Percentiles rank a stretch among this genome's conserved stretches.
These are phyloP conservation scores for Drosophila austrosaltans DNA, from an alignment of 2,888 invertebrate species.

Conservation along the genomic window DNA sequence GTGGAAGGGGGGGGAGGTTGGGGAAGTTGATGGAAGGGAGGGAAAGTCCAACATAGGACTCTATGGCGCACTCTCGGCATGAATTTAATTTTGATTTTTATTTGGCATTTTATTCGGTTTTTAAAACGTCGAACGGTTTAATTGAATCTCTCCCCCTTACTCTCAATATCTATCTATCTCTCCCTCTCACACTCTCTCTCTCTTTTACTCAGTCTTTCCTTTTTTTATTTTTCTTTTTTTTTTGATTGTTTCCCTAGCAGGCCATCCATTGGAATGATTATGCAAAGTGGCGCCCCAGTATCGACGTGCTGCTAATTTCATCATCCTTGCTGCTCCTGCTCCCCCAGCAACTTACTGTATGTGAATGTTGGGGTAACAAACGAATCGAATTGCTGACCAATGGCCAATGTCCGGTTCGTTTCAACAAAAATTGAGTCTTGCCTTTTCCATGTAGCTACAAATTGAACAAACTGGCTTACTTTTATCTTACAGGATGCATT, in stretches of 20 bases:
- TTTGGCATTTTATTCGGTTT: conserved; percentile 65
- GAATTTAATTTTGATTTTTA: conserved; percentile 78
- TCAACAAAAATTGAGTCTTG: conserved; percentile 24
- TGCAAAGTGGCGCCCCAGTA: conserved; percentile 33
- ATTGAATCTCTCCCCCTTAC: conserved; percentile 58
- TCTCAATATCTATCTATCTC: conserved; percentile 14
- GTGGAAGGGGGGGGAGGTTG: not conserved
- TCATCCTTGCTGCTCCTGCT: conserved; percentile 14
- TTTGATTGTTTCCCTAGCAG: not conserved
- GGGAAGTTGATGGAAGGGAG: not conserved
- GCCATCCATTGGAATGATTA: conserved; percentile 22
- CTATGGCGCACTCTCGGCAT: conserved; percentile 44
- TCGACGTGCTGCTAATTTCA: conserved; percentile 39
- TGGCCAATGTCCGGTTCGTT: not conserved
- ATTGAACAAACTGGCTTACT: conserved; percentile 55
- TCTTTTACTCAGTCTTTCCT: not conserved
- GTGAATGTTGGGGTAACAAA: conserved; percentile 17
- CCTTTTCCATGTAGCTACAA: conserved; percentile 65
- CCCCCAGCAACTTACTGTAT: conserved; percentile 22
- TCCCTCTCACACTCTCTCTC: not conserved
- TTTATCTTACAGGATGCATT: conserved; percentile 5
- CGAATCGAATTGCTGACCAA: conserved; percentile 3
- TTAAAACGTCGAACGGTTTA: conserved; percentile 68
- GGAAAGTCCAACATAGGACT: no score
- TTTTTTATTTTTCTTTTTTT: no score